Evolutionary conservation across 2,113 vertebrate genomes (phyloP).

Genomic region (Rhinolophus ferrumequinum): DNA sequence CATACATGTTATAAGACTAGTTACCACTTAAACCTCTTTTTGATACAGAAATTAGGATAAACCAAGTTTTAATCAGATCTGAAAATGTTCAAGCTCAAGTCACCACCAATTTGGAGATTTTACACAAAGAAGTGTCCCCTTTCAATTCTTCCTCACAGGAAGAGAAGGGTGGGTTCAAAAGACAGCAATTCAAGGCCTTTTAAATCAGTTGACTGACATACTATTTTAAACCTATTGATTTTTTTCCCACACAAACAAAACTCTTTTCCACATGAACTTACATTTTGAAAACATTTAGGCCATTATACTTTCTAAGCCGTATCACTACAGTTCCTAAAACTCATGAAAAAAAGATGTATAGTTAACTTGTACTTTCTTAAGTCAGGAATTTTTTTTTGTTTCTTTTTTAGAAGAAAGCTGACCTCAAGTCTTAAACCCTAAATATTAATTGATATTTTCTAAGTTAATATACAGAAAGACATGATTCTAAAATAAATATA

Average conservation of each 20-base stretch:
- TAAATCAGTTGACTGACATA: constrained; percentile 81
- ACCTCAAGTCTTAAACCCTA: constrained; percentile 81
- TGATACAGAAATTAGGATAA: constrained; percentile 86
- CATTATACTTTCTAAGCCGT: constrained; percentile 80
- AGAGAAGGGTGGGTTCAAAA: constrained; percentile 70
- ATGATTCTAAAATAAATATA: constrained; percentile 87
- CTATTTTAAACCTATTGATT: constrained; percentile 78
- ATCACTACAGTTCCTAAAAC: constrained; percentile 80
- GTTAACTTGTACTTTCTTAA: constrained; percentile 70
- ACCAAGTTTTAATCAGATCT: constrained; percentile 86
- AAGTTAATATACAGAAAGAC: constrained; percentile 83
- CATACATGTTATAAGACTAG: constrained; percentile 86
- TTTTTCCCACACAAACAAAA: constrained; percentile 79
- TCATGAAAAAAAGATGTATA: constrained; percentile 65
- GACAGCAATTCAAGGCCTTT: constrained; percentile 76
- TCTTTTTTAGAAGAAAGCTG: constrained; percentile 77
- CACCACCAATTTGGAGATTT: constrained; percentile 81
- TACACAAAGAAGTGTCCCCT: constrained; percentile 77
- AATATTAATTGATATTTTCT: constrained; percentile 75
- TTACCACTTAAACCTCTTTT: constrained; percentile 85
- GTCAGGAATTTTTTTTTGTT: constrained; percentile 66
- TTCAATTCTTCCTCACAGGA: constrained; percentile 75
- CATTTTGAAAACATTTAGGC: constrained; percentile 78
- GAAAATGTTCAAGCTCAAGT: constrained; percentile 82
- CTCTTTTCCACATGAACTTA: constrained; percentile 82